phyloP scores from a whole-genome alignment of 2,888 invertebrate genomes.

The Dione vanillae region DNA sequence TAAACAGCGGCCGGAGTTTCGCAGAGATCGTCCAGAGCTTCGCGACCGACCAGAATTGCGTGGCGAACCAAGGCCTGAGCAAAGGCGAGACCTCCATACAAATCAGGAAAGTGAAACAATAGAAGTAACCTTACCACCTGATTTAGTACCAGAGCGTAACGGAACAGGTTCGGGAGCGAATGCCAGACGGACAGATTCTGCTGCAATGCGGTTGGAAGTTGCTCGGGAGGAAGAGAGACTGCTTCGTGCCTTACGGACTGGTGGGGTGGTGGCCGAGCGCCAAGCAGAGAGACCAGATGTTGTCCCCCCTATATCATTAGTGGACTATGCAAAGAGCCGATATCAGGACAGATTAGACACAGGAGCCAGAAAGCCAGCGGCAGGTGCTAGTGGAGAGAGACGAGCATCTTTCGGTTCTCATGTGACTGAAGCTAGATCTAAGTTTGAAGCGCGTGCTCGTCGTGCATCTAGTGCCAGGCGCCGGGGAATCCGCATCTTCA shows the following conservation, averaged over 20 bases:
- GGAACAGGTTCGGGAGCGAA: conserved; percentile 66
- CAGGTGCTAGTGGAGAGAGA: conserved; percentile 75
- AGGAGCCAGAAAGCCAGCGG: conserved; percentile 74
- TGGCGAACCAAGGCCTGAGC: conserved; percentile 64
- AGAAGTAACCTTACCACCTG: conserved; percentile 86
- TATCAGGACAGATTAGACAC: conserved; percentile 85
- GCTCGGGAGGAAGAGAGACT: conserved; percentile 92
- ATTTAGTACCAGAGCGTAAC: conserved; percentile 82
- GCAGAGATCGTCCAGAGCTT: conserved; percentile 75
- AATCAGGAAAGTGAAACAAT: conserved; percentile 84
- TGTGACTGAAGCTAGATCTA: conserved; percentile 80
- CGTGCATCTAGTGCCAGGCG: conserved; percentile 77
- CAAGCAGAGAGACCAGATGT: conserved; percentile 77
- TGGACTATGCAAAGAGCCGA: conserved; percentile 87
- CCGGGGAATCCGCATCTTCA: conserved; percentile 66
- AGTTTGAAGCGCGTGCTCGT: conserved; percentile 80
- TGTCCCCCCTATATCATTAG: conserved; percentile 83
- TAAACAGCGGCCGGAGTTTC: conserved; percentile 74
- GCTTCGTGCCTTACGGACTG: conserved; percentile 91
- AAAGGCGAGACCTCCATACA: conserved; percentile 72
- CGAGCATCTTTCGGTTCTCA: conserved; percentile 78
- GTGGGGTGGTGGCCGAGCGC: conserved; percentile 81
- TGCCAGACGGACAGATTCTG: conserved; percentile 77
- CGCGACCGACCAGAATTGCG: conserved; percentile 64
- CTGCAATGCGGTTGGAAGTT: conserved; percentile 87